Conservation (phyloP, 1,140 invertebrate genomes). For the Chironomus tepperi region DNA sequence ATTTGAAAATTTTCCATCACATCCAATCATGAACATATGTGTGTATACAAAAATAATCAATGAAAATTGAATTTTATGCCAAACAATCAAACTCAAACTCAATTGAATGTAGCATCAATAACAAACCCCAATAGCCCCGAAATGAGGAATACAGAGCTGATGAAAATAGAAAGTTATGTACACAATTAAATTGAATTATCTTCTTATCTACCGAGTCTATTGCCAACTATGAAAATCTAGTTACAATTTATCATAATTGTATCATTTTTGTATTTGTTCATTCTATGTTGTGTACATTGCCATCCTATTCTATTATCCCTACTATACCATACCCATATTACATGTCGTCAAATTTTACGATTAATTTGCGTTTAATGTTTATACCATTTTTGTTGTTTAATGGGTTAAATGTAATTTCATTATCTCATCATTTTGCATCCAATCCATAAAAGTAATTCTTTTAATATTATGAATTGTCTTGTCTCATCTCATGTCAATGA, state of each 20-base stretch:
- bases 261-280: too few species aligned
- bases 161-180: constrained; percentile 8
- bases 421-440: not conserved
- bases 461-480: not conserved
- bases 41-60: too few species aligned
- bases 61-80: not conserved
- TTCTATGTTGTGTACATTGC: too few species aligned
- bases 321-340: not conserved
- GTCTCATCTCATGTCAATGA: not conserved
- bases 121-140: not conserved
- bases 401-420: constrained; percentile 22
- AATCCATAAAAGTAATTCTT: not conserved
- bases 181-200: constrained; percentile 23
- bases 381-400: not conserved
- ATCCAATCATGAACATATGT: too few species aligned
- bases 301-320: too few species aligned
- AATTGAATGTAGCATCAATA: not conserved
- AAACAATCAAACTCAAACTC: not conserved
- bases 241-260: constrained; percentile 21
- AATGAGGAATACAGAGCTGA: not conserved
- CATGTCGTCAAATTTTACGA: constrained; percentile 17
- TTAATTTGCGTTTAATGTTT: constrained; percentile 21
- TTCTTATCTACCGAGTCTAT: not conserved
- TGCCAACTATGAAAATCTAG: not conserved
- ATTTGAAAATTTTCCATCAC: too few species aligned